A percentile compares a stretch with the other conserved stretches of the same genome.
These are phyloP conservation scores for Arvicola amphibius DNA, from an alignment of 2,797 vertebrate species.

Conservation along the genomic window DNA sequence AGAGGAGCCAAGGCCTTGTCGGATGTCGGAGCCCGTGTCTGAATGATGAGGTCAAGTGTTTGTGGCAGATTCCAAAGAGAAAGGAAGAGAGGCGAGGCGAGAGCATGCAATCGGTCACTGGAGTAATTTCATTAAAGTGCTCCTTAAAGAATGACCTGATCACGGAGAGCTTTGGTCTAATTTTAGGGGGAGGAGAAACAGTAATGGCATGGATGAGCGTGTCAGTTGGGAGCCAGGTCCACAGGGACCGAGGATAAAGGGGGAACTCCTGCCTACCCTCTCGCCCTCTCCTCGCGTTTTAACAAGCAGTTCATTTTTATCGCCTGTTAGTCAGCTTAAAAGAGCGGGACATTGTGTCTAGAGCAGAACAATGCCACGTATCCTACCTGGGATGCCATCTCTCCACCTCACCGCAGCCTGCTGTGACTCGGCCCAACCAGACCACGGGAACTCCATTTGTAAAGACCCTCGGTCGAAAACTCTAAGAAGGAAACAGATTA, in stretches of 20 bases:
- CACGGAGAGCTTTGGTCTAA: background rate
- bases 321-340: background rate
- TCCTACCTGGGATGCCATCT: background rate
- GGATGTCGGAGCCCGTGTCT: background rate
- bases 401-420: background rate
- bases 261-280: background rate
- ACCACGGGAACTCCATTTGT: background rate
- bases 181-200: conserved; percentile 19
- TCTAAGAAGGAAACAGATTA: background rate
- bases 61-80: conserved; percentile 29
- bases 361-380: background rate
- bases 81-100: background rate
- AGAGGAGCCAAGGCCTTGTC: background rate
- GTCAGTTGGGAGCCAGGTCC: background rate
- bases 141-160: background rate
- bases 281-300: background rate
- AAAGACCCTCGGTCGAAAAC: background rate
- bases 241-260: background rate
- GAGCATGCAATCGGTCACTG: background rate
- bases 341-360: accelerated
- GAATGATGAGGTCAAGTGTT: background rate
- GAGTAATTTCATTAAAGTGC: background rate
- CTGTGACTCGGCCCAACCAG: background rate
- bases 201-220: background rate
- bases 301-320: background rate